Conservation (phyloP, 2,888 invertebrate genomes). For the Rhamnusium bicolor region DNA sequence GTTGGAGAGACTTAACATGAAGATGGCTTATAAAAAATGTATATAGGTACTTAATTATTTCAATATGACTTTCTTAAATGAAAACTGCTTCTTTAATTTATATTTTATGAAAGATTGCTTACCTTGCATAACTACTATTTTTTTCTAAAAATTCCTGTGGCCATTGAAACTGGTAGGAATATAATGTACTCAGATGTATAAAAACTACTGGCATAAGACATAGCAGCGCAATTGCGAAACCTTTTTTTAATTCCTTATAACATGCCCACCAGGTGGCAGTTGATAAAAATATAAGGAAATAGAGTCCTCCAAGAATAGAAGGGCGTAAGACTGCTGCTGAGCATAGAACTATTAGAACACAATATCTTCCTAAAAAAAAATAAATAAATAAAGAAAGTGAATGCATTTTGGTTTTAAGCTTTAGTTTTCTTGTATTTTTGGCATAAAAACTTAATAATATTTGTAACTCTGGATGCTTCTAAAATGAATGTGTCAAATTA, state of each 20-base stretch:
- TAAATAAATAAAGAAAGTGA: too few relatives aligned
- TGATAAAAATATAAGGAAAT: conserved; percentile 90
- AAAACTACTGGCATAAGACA: conserved; percentile 82
- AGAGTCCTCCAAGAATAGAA: conserved; percentile 86
- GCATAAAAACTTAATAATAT: too few relatives aligned
- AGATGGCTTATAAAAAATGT: too few relatives aligned
- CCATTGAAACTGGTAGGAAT: conserved; percentile 90
- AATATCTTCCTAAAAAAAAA: conserved; percentile 76
- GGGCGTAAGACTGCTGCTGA: conserved; percentile 86
- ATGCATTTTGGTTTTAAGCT: too few relatives aligned
- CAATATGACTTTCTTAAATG: too few relatives aligned
- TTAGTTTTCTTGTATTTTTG: too few relatives aligned
- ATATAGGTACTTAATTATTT: too few relatives aligned
- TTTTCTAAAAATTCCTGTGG: conserved; percentile 81
- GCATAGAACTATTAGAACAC: conserved; percentile 79
- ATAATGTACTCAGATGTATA: conserved; percentile 81
- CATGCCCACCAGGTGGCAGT: conserved; percentile 92
- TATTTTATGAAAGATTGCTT: too few relatives aligned
- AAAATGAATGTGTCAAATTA: too few relatives aligned
- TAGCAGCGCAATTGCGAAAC: conserved; percentile 84
- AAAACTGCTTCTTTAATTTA: too few relatives aligned
- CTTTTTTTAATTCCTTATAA: conserved; percentile 81
- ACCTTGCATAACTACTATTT: conserved; percentile 83
- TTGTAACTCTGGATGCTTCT: too few relatives aligned
- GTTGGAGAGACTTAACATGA: too few relatives aligned